Conservation (phyloP, 2,113 vertebrate genomes). For the Callopanchax toddi region DNA sequence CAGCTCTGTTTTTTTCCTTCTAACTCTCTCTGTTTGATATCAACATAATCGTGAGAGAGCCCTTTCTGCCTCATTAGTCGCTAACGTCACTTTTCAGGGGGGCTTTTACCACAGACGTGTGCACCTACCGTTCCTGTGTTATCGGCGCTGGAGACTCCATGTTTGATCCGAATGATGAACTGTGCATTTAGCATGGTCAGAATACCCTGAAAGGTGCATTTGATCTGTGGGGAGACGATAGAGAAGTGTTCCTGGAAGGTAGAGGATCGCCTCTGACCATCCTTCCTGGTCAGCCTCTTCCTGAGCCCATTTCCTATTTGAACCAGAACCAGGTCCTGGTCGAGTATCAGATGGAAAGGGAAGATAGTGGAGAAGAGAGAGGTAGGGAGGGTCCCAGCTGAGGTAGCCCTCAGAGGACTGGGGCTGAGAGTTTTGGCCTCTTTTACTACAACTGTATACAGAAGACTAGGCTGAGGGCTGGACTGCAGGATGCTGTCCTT, state of each 20-base stretch:
- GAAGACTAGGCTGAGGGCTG: slow-evolving; percentile 88
- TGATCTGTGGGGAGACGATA: slow-evolving; percentile 91
- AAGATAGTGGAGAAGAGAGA: slow-evolving; percentile 95
- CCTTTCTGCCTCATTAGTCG: slow-evolving; percentile 38
- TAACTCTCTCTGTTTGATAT: slow-evolving; percentile 25
- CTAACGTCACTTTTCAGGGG: slow-evolving; percentile 18
- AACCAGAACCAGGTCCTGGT: slow-evolving; percentile 90
- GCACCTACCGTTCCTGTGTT: slow-evolving; percentile 88
- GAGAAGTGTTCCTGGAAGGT: slow-evolving; percentile 91
- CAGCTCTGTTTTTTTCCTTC: neutral
- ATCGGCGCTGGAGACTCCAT: slow-evolving; percentile 79
- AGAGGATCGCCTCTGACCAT: slow-evolving; percentile 83
- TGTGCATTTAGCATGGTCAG: slow-evolving; percentile 97
- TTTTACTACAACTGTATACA: slow-evolving; percentile 88
- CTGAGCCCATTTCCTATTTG: slow-evolving; percentile 93
- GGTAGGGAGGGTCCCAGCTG: slow-evolving; percentile 89
- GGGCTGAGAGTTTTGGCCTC: slow-evolving; percentile 85
- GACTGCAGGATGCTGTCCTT: slow-evolving; percentile 86
- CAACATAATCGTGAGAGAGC: slow-evolving; percentile 16
- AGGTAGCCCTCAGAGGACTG: slow-evolving; percentile 88
- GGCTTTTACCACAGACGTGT: slow-evolving; percentile 2
- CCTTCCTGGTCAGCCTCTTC: slow-evolving; percentile 87
- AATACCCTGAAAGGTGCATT: slow-evolving; percentile 90
- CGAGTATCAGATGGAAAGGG: slow-evolving; percentile 96
- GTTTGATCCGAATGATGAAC: slow-evolving; percentile 89